phyloP scores from a whole-genome alignment of 2,113 vertebrate species.

The Silurus meridionalis region DNA sequence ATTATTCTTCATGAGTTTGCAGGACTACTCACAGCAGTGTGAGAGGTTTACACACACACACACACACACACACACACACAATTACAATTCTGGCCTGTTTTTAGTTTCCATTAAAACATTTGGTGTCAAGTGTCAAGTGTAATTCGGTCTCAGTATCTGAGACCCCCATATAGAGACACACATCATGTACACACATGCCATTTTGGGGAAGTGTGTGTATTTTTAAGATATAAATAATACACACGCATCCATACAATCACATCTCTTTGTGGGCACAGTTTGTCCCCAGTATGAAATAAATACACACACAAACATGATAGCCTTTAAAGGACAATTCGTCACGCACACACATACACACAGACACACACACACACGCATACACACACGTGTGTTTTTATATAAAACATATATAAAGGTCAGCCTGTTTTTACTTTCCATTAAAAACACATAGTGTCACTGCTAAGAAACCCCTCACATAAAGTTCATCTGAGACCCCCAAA shows the following conservation, averaged over 20 bases:
- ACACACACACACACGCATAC: not conserved
- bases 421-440: not conserved
- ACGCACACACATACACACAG: not conserved
- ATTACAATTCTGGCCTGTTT: not conserved
- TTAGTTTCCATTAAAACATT: constrained; percentile 3
- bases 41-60: not conserved
- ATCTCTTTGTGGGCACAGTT: not conserved
- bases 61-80: not conserved
- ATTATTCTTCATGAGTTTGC: not conserved
- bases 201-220: too few relatives aligned
- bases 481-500: not conserved
- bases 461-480: not conserved
- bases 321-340: not conserved
- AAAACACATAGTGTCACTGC: not conserved
- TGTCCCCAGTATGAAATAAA: not conserved
- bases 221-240: too few relatives aligned
- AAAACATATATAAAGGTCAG: not conserved
- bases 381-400: not conserved
- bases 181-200: not conserved
- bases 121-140: not conserved
- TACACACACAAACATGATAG: not conserved
- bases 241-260: not conserved
- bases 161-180: constrained; percentile 19
- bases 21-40: not conserved
- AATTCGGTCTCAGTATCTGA: not conserved